Conservation (phyloP, 2,888 invertebrate genomes). For the Saturnia japonica region DNA sequence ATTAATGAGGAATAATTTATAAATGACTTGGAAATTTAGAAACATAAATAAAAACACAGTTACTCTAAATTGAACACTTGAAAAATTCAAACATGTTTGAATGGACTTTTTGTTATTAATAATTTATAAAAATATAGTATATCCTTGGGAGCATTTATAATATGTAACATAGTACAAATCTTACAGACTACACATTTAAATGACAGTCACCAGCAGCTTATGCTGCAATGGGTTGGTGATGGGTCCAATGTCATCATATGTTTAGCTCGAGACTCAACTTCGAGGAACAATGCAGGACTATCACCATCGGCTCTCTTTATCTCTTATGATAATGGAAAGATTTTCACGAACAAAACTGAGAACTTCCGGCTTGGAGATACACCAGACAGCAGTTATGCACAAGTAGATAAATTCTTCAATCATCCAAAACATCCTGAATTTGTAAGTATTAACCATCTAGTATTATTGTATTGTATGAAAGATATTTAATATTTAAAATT, state of each 20-base stretch:
- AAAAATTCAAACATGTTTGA: too few species aligned
- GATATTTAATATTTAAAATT: too few species aligned
- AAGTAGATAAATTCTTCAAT: conserved; percentile 91
- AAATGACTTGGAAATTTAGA: not conserved
- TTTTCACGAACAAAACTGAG: conserved; percentile 88
- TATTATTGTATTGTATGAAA: not conserved
- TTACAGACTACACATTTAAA: conserved; percentile 88
- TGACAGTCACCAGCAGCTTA: conserved; percentile 93
- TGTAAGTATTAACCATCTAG: conserved; percentile 81
- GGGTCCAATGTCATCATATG: conserved; percentile 94
- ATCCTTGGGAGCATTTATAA: too few species aligned
- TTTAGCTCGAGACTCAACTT: conserved; percentile 88
- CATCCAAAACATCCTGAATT: conserved; percentile 90
- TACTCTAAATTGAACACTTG: too few species aligned
- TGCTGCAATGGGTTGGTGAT: conserved; percentile 96
- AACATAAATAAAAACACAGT: not conserved
- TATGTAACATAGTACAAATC: conserved; percentile 22
- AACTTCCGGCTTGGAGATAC: conserved; percentile 82
- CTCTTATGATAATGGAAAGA: conserved; percentile 93
- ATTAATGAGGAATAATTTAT: too few species aligned
- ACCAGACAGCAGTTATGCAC: conserved; percentile 82
- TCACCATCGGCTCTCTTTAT: conserved; percentile 91
- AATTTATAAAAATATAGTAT: not conserved
- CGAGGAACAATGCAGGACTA: conserved; percentile 74
- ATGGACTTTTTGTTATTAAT: too few species aligned